These are phyloP conservation scores for Eumaeus atala DNA, from an alignment of 1,140 invertebrate species.

Conservation along the genomic window DNA sequence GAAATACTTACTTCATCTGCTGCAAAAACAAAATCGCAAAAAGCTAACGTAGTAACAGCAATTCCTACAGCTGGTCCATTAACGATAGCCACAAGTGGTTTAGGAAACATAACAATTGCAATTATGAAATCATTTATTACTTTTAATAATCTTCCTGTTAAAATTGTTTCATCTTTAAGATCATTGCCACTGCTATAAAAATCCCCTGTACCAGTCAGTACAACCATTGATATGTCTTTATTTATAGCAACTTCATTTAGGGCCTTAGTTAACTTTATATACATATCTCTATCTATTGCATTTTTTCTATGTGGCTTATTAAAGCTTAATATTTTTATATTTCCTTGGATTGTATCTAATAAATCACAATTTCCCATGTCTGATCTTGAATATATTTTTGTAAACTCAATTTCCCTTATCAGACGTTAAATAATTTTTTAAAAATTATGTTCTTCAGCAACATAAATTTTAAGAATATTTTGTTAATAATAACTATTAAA, in stretches of 20 bases:
- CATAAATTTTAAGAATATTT: no score
- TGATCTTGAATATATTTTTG: no score
- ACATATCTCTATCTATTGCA: slow-evolving; percentile 84
- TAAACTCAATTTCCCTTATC: no score
- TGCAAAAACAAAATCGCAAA: slow-evolving; percentile 94
- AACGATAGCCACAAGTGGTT: slow-evolving; percentile 90
- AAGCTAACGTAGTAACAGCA: slow-evolving; percentile 84
- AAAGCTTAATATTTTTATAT: slow-evolving; percentile 77
- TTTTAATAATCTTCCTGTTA: slow-evolving; percentile 26
- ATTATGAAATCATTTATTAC: slow-evolving; percentile 80
- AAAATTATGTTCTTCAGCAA: not conserved
- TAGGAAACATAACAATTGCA: slow-evolving; percentile 90
- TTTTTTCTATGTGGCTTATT: slow-evolving; percentile 87
- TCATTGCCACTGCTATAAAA: slow-evolving; percentile 94
- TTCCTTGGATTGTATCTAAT: slow-evolving; percentile 39
- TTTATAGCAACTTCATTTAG: slow-evolving; percentile 81
- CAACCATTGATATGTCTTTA: slow-evolving; percentile 77
- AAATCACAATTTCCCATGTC: slow-evolving; percentile 29
- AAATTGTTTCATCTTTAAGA: slow-evolving; percentile 58
- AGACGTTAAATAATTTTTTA: no score
- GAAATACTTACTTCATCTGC: slow-evolving; percentile 71
- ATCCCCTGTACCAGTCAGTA: slow-evolving; percentile 85
- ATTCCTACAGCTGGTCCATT: slow-evolving; percentile 97
- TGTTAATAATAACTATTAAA: no score
- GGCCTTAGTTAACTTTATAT: slow-evolving; percentile 77